Conservation (phyloP, 2,113 vertebrate genomes). For the Bubo blakistoni region DNA sequence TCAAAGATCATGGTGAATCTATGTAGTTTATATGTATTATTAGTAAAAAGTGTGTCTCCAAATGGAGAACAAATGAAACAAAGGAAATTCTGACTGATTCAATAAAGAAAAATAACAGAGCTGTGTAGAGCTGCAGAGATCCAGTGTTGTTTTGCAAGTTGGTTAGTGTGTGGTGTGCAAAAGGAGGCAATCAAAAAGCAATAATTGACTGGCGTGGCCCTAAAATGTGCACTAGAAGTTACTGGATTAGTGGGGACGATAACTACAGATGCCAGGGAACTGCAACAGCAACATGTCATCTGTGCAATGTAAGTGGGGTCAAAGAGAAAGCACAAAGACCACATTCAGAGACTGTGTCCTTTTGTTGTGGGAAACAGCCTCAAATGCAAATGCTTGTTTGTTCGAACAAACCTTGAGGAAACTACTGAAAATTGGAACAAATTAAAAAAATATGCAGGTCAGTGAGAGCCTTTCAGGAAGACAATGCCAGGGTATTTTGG, state of each 20-base stretch:
- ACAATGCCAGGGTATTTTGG: not conserved
- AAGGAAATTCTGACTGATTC: not conserved
- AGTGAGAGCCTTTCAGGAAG: not conserved
- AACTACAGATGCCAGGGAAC: not conserved
- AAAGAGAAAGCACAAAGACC: constrained; percentile 17
- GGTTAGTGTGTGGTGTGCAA: not conserved
- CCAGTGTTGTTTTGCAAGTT: not conserved
- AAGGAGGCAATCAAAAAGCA: not conserved
- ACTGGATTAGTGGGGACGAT: not conserved
- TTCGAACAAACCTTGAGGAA: not conserved
- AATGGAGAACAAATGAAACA: not conserved
- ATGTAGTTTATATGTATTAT: not conserved
- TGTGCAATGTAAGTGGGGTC: not conserved
- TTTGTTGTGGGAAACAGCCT: not conserved
- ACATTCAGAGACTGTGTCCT: not conserved
- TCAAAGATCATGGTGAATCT: not conserved
- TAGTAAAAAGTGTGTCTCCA: not conserved
- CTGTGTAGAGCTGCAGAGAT: not conserved
- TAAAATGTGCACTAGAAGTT: not conserved
- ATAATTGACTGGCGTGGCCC: not conserved
- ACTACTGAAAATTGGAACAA: not conserved
- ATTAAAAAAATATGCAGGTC: not conserved
- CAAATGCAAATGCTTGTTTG: not conserved
- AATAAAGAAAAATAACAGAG: not conserved
- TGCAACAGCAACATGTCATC: not conserved